These are phyloP conservation scores for Butorides virescens DNA, from an alignment of 2,113 vertebrate species.

Conservation along the genomic window DNA sequence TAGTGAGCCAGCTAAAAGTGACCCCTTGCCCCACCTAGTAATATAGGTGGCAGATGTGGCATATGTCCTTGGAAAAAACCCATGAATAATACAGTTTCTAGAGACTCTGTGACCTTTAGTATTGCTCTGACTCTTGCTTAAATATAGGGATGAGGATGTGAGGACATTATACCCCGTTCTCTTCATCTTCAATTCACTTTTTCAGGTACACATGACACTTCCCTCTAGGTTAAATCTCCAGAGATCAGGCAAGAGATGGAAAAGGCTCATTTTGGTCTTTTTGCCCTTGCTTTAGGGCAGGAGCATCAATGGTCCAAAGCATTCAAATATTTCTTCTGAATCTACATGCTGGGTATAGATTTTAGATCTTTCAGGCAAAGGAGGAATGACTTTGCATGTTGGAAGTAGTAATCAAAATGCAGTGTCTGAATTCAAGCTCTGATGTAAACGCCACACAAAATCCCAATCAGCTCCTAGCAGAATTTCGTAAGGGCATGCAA, in stretches of 20 bases:
- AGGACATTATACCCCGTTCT: neutral
- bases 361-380: neutral
- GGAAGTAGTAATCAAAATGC: neutral
- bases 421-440: neutral
- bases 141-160: neutral
- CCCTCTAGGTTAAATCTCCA: neutral
- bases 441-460: neutral
- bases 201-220: neutral
- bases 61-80: neutral
- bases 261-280: neutral
- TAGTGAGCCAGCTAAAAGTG: neutral
- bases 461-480: neutral
- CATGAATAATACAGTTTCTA: neutral
- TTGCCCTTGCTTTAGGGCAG: neutral
- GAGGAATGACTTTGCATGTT: neutral
- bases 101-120: neutral
- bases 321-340: neutral
- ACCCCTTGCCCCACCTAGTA: neutral
- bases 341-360: neutral
- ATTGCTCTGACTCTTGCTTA: neutral
- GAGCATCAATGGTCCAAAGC: neutral
- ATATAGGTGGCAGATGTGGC: neutral
- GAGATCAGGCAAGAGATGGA: neutral
- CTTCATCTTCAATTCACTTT: neutral
- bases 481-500: neutral